Conservation (phyloP, 1,140 invertebrate genomes). For the Agrilus planipennis region DNA sequence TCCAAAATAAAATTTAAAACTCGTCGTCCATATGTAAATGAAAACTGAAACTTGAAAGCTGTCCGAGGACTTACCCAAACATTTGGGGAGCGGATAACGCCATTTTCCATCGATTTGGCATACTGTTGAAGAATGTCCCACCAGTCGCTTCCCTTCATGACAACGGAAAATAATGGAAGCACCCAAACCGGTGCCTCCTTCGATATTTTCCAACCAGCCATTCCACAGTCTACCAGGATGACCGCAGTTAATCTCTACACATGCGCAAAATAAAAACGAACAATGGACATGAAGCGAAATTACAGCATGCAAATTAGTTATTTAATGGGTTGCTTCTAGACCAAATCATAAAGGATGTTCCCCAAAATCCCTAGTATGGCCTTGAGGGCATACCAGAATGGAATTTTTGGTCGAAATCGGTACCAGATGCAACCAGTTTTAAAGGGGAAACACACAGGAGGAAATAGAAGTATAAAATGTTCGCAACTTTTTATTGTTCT, state of each 20-base stretch:
- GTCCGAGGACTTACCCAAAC: constrained; percentile 41
- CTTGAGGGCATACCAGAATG: too few species aligned
- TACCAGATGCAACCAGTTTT: too few species aligned
- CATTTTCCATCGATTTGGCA: constrained; percentile 88
- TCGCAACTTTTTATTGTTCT: too few species aligned
- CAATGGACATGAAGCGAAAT: constrained; percentile 1
- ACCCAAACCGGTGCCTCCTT: constrained; percentile 76
- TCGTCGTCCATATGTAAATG: not conserved
- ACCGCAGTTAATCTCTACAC: constrained; percentile 86
- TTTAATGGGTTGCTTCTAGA: too few species aligned
- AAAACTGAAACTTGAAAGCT: not conserved
- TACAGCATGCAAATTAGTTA: too few species aligned
- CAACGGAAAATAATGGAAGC: constrained; percentile 90
- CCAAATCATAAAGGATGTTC: too few species aligned
- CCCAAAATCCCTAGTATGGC: too few species aligned
- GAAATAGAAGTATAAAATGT: too few species aligned
- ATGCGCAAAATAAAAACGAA: constrained; percentile 11
- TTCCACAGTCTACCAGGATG: constrained; percentile 82
- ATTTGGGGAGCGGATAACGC: constrained; percentile 83
- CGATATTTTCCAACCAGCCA: constrained; percentile 90
- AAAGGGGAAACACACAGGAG: too few species aligned
- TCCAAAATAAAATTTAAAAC: not conserved
- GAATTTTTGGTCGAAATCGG: too few species aligned
- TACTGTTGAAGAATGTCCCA: constrained; percentile 77
- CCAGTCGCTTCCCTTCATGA: constrained; percentile 83